phyloP scores from a whole-genome alignment of 2,888 invertebrate species.

The Rosalia funebris region DNA sequence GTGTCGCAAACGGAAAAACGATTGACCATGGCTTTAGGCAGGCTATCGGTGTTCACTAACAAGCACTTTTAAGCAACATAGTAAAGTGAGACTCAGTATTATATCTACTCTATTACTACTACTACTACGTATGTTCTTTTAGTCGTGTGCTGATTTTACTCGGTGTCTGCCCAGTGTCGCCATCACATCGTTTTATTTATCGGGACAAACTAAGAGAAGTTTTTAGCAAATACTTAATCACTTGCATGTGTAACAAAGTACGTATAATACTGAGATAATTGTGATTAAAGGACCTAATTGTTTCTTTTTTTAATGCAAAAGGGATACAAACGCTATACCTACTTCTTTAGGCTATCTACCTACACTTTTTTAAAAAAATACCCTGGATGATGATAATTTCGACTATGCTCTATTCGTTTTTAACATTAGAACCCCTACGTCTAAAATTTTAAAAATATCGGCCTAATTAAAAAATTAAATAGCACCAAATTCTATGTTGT shows the following conservation, averaged over 20 bases:
- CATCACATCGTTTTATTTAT: too few relatives aligned
- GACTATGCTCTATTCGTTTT: conserved; percentile 4
- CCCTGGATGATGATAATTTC: conserved; percentile 22
- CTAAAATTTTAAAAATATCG: conserved; percentile 1
- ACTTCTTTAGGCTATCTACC: neutral
- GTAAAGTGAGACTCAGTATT: neutral
- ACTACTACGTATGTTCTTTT: too few relatives aligned
- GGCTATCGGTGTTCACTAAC: neutral
- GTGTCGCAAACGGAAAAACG: neutral
- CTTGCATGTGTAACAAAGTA: too few relatives aligned
- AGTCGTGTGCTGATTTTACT: too few relatives aligned
- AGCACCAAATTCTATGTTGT: conserved; percentile 3
- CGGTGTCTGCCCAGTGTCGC: too few relatives aligned
- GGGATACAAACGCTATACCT: conserved; percentile 6
- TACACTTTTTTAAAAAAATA: conserved; percentile 16
- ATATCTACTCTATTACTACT: too few relatives aligned
- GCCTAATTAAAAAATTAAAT: conserved; percentile 4
- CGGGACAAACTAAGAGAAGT: too few relatives aligned
- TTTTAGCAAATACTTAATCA: too few relatives aligned
- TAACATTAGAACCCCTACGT: neutral
- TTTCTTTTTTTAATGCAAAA: too few relatives aligned
- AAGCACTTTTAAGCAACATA: neutral
- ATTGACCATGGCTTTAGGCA: neutral
- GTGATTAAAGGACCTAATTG: too few relatives aligned
- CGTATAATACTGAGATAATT: neutral